Evolutionary conservation across 2,113 vertebrate species (phyloP).

Genomic region (Cyprinodon brontotheroides): DNA sequence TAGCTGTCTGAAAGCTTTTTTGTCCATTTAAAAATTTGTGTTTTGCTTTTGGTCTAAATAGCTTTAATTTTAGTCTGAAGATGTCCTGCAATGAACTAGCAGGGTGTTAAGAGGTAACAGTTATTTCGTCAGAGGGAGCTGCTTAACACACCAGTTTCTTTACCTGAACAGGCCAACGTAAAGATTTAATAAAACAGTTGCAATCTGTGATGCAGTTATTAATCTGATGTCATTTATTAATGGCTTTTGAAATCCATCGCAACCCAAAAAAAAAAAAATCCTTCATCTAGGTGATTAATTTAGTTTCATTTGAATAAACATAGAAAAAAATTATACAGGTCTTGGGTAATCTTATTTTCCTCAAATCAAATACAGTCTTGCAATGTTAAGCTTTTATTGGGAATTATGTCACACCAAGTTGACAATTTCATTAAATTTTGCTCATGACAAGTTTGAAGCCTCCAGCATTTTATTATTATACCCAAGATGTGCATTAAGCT

Average conservation of each 20-base stretch:
- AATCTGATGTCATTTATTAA: not conserved
- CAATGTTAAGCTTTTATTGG: constrained; percentile 3
- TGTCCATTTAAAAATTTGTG: too few species aligned
- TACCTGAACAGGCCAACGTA: not conserved
- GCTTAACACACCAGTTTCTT: not conserved
- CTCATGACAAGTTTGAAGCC: constrained; percentile 31
- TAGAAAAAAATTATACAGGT: not conserved
- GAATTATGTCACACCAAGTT: constrained; percentile 16
- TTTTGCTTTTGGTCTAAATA: not conserved
- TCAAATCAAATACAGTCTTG: not conserved
- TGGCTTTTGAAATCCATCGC: not conserved
- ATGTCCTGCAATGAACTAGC: not conserved
- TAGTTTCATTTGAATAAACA: not conserved
- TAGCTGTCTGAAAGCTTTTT: too few species aligned
- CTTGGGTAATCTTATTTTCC: not conserved
- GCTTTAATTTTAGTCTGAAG: not conserved
- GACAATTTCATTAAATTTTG: constrained; percentile 5
- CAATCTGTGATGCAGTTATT: not conserved
- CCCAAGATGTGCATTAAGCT: constrained; percentile 20
- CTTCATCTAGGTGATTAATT: not conserved
- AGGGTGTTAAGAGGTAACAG: not conserved
- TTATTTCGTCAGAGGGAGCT: not conserved
- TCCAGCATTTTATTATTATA: constrained; percentile 10
- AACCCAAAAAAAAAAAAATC: not conserved
- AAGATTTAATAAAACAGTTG: not conserved